These are phyloP conservation scores for Cyprinodon diabolis DNA, from an alignment of 2,797 vertebrate species.

Conservation along the genomic window DNA sequence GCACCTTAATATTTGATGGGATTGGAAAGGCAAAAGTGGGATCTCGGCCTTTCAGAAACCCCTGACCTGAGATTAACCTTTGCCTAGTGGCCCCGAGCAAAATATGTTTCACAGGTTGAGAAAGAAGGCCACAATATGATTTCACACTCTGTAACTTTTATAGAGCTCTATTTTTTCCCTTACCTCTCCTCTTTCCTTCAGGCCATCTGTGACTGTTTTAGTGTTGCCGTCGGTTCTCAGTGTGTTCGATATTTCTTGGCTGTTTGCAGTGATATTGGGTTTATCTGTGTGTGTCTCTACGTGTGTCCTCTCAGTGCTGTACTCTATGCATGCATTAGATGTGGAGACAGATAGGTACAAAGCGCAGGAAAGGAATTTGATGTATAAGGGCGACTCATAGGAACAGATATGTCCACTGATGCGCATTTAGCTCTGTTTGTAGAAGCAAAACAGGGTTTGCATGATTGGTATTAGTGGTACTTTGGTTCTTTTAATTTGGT, in stretches of 20 bases:
- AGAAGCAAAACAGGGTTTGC: slow-evolving; percentile 10
- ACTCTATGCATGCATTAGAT: slow-evolving; percentile 47
- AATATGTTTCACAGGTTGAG: slow-evolving; percentile 15
- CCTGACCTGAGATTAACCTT: slow-evolving; percentile 7
- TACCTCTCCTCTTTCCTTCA: slow-evolving; percentile 21
- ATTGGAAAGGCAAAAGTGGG: not conserved
- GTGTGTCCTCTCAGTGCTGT: slow-evolving; percentile 45
- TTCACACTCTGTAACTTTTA: slow-evolving; percentile 20
- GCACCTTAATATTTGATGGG: not conserved
- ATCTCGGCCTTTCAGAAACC: slow-evolving; percentile 11
- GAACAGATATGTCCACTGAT: slow-evolving; percentile 42
- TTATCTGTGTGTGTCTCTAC: slow-evolving; percentile 32
- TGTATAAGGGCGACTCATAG: not conserved
- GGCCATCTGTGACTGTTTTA: slow-evolving; percentile 35
- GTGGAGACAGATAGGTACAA: slow-evolving; percentile 34
- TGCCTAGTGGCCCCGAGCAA: slow-evolving; percentile 1
- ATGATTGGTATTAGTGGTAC: slow-evolving; percentile 2
- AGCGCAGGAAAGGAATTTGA: slow-evolving; percentile 16
- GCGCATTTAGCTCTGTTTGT: slow-evolving; percentile 38
- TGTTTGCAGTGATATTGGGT: slow-evolving; percentile 32
- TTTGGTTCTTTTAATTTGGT: slow-evolving; percentile 29
- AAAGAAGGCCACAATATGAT: slow-evolving; percentile 17
- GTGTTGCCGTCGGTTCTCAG: slow-evolving; percentile 47
- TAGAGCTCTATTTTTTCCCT: slow-evolving; percentile 31
- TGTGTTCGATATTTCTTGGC: slow-evolving; percentile 39